Conservation (phyloP, 2,888 invertebrate species). For the Meloe dianella region DNA sequence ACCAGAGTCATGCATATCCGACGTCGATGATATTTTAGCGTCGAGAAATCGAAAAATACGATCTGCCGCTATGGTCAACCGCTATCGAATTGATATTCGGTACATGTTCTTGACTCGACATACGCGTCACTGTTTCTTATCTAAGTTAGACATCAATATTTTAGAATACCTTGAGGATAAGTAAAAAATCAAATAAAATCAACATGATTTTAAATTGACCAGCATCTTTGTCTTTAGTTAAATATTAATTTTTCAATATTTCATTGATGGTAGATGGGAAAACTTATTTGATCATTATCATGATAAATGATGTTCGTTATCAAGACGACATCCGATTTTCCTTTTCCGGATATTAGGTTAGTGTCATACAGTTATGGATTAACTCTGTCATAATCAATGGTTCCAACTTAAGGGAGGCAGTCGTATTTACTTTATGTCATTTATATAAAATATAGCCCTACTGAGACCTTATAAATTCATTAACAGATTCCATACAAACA, state of each 20-base stretch:
- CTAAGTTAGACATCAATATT: slow-evolving; percentile 28
- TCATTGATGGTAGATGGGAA: slow-evolving; percentile 31
- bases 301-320: slow-evolving; percentile 53
- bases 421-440: slow-evolving; percentile 27
- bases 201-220: slow-evolving; percentile 19
- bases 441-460: slow-evolving; percentile 32
- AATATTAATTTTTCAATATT: slow-evolving; percentile 19
- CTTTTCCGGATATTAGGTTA: slow-evolving; percentile 52
- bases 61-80: slow-evolving; percentile 38
- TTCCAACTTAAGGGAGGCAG: slow-evolving; percentile 26
- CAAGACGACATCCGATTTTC: slow-evolving; percentile 48
- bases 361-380: slow-evolving; percentile 54
- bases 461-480: slow-evolving; percentile 32
- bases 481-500: slow-evolving; percentile 13
- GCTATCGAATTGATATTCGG: slow-evolving; percentile 32
- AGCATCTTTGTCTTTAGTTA: slow-evolving; percentile 12
- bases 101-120: slow-evolving; percentile 23
- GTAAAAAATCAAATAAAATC: slow-evolving; percentile 22
- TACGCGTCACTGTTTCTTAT: slow-evolving; percentile 25
- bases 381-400: slow-evolving; percentile 41
- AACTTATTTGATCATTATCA: slow-evolving; percentile 48
- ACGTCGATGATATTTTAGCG: slow-evolving; percentile 48
- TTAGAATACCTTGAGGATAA: slow-evolving; percentile 14
- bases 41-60: slow-evolving; percentile 40
- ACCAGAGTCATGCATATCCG: slow-evolving; percentile 46